A percentile compares a stretch with the other conserved stretches of the same genome.
Evolutionary conservation across 2,797 vertebrate genomes (phyloP).

Genomic region (Todus mexicanus): DNA sequence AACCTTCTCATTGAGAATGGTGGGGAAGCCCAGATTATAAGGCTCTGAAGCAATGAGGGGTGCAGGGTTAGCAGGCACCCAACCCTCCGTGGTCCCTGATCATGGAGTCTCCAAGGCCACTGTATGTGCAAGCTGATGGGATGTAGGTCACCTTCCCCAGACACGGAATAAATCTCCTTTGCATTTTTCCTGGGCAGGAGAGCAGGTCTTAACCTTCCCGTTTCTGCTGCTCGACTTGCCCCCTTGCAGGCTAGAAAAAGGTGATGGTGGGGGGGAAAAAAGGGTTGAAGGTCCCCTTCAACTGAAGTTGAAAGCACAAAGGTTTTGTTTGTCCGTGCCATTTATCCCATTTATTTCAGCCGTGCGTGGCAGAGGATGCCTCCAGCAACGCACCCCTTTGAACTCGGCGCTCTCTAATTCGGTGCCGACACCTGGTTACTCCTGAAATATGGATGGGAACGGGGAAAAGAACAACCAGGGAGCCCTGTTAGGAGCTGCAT

Average conservation of each 20-base stretch:
- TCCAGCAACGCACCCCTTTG: background rate
- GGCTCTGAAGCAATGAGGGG: background rate
- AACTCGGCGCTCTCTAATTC: background rate
- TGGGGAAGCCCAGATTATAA: background rate
- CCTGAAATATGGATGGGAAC: background rate
- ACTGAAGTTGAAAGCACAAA: background rate
- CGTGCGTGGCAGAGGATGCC: fast-evolving
- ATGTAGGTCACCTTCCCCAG: background rate
- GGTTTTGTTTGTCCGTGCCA: background rate
- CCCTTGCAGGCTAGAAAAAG: background rate
- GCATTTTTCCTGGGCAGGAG: background rate
- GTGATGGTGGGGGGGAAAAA: background rate
- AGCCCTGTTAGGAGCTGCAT: background rate
- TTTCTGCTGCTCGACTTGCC: background rate
- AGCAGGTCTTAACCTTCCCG: background rate
- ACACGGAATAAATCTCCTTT: background rate
- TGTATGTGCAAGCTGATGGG: fast-evolving
- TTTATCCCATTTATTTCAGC: background rate
- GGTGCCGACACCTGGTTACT: background rate
- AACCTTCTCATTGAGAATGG: background rate
- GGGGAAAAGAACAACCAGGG: background rate
- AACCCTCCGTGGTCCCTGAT: background rate
- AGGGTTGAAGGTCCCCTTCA: background rate
- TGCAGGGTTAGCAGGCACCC: fast-evolving
- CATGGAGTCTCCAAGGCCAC: fast-evolving